Percentiles rank a stretch among this genome's conserved stretches.
Conservation (phyloP, 2,797 vertebrate species). For the Morus bassanus region DNA sequence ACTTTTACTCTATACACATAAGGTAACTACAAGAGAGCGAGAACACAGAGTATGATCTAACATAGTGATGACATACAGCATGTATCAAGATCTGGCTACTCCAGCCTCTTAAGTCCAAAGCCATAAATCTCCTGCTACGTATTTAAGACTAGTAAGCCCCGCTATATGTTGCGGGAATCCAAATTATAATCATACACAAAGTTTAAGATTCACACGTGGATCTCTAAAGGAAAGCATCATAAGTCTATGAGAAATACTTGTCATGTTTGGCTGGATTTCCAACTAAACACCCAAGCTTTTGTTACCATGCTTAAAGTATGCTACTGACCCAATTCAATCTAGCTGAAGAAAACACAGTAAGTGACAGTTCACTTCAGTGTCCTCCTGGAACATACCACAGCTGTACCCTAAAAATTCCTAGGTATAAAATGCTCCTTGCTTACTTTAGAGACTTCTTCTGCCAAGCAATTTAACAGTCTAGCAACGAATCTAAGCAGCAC, state of each 20-base stretch:
- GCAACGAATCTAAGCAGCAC: neutral
- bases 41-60: neutral
- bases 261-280: neutral
- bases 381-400: neutral
- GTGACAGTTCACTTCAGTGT: neutral
- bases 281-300: neutral
- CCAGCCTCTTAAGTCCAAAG: neutral
- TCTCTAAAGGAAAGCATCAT: neutral
- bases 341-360: neutral
- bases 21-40: neutral
- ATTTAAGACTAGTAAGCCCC: neutral
- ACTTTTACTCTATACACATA: neutral
- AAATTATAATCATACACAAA: neutral
- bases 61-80: neutral
- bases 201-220: neutral
- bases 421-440: neutral
- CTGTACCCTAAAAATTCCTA: neutral
- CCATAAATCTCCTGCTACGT: neutral
- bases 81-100: neutral
- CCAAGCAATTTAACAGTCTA: neutral
- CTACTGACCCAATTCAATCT: neutral
- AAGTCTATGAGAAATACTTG: neutral
- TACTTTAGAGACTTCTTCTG: neutral
- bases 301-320: neutral
- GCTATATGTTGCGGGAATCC: neutral